Evolutionary conservation across 2,888 invertebrate species (phyloP).

Genomic region (Merodon equestris): DNA sequence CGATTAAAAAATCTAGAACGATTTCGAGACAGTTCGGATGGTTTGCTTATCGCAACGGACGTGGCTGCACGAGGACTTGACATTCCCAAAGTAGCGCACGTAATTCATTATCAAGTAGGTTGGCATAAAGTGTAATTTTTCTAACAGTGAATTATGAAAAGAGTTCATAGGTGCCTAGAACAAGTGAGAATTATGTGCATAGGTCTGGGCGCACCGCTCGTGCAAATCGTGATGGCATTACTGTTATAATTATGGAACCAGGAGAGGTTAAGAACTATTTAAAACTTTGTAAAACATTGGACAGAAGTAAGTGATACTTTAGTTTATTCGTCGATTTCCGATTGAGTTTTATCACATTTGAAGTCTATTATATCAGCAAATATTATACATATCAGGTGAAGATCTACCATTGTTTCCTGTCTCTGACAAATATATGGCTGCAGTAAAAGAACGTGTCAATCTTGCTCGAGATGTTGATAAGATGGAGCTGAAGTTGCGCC

Average conservation of each 20-base stretch:
- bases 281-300: conserved; percentile 90
- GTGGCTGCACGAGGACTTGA: conserved; percentile 98
- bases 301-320: conserved; percentile 84
- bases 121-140: background rate
- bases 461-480: conserved; percentile 90
- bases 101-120: conserved; percentile 91
- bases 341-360: too few species aligned
- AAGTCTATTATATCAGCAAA: background rate
- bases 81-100: conserved; percentile 95
- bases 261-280: conserved; percentile 89
- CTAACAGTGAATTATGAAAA: background rate
- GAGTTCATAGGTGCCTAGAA: conserved; percentile 86
- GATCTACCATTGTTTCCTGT: conserved; percentile 93
- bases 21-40: conserved; percentile 85
- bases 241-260: conserved; percentile 94
- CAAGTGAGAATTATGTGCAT: conserved; percentile 97
- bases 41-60: conserved; percentile 94
- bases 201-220: conserved; percentile 98
- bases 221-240: conserved; percentile 92
- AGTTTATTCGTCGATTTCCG: too few species aligned
- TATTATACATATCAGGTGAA: conserved; percentile 82
- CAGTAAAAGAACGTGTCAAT: conserved; percentile 85
- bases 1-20: conserved; percentile 95
- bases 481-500: conserved; percentile 83
- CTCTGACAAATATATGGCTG: conserved; percentile 81